phyloP scores from a whole-genome alignment of 1,140 invertebrate genomes.

The Mercenaria mercenaria region DNA sequence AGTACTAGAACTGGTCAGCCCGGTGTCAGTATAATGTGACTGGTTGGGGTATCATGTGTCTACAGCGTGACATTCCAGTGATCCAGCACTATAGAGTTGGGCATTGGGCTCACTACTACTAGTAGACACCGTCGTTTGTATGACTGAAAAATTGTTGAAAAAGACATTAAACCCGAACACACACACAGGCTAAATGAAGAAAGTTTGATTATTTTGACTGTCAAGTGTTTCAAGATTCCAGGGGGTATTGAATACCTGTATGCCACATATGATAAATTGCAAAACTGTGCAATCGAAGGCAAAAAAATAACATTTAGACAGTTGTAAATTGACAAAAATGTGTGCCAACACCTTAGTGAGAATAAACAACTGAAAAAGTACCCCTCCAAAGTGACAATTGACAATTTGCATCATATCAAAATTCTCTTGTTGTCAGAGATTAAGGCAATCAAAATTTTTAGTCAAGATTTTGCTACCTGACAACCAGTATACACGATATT shows the following conservation, averaged over 20 bases:
- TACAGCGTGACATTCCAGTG: too few species aligned
- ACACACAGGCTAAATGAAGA: too few species aligned
- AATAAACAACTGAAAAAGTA: not conserved
- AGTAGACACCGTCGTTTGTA: too few species aligned
- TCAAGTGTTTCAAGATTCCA: conserved; percentile 11
- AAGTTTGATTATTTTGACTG: not conserved
- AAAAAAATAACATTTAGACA: not conserved
- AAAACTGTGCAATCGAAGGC: not conserved
- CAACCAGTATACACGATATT: not conserved
- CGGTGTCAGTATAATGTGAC: too few species aligned
- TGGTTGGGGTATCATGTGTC: too few species aligned
- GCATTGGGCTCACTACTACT: too few species aligned
- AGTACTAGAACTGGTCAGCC: too few species aligned
- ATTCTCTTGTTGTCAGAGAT: conserved; percentile 10
- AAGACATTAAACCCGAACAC: too few species aligned
- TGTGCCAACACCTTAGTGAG: conserved; percentile 4
- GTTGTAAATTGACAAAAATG: conserved; percentile 3
- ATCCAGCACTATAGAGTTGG: too few species aligned
- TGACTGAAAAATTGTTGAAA: too few species aligned
- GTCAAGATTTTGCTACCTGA: not conserved
- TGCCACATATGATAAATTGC: conserved; percentile 11
- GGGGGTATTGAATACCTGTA: not conserved
- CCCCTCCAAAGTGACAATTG: not conserved
- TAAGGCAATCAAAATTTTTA: conserved; percentile 41
- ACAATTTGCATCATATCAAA: conserved; percentile 34